Evolutionary conservation across 2,888 invertebrate species (phyloP).

Genomic region (Spatulosminthurus flaviceps): DNA sequence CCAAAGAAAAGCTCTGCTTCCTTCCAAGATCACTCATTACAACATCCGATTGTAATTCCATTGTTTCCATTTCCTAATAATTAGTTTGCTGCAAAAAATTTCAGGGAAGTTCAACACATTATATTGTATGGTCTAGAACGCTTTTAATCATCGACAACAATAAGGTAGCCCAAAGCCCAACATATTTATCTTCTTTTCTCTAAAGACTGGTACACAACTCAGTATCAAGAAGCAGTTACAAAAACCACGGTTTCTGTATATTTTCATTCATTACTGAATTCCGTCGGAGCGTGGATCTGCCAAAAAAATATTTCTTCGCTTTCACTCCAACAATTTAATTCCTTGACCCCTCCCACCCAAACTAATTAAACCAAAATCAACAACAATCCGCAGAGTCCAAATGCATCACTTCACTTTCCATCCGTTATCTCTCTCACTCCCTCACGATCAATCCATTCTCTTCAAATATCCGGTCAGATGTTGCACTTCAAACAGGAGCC

Average conservation of each 20-base stretch:
- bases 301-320: no score
- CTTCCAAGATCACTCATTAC: constrained; percentile 33
- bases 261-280: no score
- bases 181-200: no score
- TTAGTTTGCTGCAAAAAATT: background rate
- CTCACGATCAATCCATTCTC: background rate
- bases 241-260: no score
- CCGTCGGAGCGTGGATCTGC: no score
- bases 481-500: constrained; percentile 34
- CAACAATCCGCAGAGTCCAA: background rate
- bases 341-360: no score
- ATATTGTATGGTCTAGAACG: background rate
- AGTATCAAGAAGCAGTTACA: no score
- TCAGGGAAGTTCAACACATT: background rate
- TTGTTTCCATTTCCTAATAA: background rate
- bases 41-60: constrained; percentile 29
- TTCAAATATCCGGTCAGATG: constrained; percentile 14
- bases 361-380: no score
- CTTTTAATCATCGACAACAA: no score
- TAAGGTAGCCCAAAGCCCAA: no score
- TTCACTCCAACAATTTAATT: no score
- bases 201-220: no score
- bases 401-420: background rate
- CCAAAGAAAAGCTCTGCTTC: constrained; percentile 40
- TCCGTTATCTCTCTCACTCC: background rate